Evolutionary conservation across 2,888 invertebrate species (phyloP), one percentile per base, ranked within the genome.

Genomic region (Dendrolimus houi): DNA sequence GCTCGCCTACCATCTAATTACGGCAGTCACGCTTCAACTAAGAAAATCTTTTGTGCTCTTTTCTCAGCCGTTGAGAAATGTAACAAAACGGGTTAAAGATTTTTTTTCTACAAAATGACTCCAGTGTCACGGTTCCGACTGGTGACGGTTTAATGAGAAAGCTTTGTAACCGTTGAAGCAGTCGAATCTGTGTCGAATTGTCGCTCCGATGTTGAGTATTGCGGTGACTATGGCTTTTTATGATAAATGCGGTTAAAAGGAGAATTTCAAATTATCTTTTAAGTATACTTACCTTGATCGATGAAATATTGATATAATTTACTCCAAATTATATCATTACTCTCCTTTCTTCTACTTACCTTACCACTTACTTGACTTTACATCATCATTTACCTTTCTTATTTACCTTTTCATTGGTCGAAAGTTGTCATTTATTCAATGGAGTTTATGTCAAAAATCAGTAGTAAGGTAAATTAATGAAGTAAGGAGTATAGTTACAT

Each of bases 81-180:
- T 83, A 83, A 86, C 84, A 79, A 84, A 87, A 85, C 81, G 78
- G 80, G 75, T 77, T 69, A 74, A 72, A 72, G 74, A 69, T 70
- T 79, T 83, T 82, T 85, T 86, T 87, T 84, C 71, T 73, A 77
- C 68, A 78, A 85, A 86, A 85, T 85, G 81, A 86, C 78, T 87
- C 85, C 81, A 84, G 85, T 87, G 87, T 85, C 87, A 85, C 83
- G 84, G 82, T 79, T 81, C 72, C 74, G 78, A 74, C 74, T 81
- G 80, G 79, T 83, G 87, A 87, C 85, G 87, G 81, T 83, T 84
- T 88, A 88, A 89, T 88, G 89, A 87, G 88, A 88, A 86, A 79
- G 83, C 85, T 85, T 89, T 89, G 89, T 88, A 85, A 78, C 75
- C 82, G 80, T 75, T 77, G 76, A 76, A 74, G 75, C 82, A 77